phyloP scores from a whole-genome alignment of 1,140 invertebrate genomes.

The Drosophila kepulauana region DNA sequence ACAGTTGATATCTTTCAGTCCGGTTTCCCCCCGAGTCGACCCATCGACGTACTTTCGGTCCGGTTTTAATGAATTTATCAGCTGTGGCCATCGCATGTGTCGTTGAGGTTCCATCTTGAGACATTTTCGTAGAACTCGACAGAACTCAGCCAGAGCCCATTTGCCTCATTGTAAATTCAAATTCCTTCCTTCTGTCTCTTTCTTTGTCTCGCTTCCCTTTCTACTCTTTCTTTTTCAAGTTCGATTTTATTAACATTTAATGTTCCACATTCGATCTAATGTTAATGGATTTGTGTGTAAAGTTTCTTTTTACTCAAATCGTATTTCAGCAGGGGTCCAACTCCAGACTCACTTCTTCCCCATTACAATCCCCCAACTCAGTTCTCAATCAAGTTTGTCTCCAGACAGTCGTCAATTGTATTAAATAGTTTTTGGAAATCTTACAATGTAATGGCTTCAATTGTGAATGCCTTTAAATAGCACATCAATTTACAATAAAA shows the following conservation, averaged over 20 bases:
- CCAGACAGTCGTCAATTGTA: conserved; percentile 30
- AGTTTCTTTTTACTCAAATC: conserved; percentile 3
- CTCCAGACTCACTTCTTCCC: background rate
- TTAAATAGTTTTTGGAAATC: conserved; percentile 33
- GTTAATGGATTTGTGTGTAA: conserved; percentile 61
- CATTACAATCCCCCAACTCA: conserved; percentile 1
- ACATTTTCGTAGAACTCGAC: conserved; percentile 44
- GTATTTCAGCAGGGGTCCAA: conserved; percentile 12
- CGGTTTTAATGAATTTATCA: conserved; percentile 78
- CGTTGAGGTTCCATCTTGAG: conserved; percentile 40
- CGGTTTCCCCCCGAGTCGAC: conserved; percentile 9
- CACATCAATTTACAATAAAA: conserved; percentile 31
- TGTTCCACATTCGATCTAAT: conserved; percentile 48
- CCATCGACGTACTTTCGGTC: conserved; percentile 9
- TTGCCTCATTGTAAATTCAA: conserved; percentile 47
- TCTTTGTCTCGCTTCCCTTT: background rate
- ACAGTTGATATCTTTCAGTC: conserved; percentile 55
- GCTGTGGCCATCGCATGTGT: conserved; percentile 65
- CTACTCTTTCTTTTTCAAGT: conserved; percentile 3
- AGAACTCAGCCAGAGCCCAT: background rate
- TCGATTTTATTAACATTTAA: conserved; percentile 60
- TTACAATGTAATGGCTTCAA: conserved; percentile 35
- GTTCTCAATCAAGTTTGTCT: conserved; percentile 38
- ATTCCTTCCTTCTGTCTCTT: conserved; percentile 8
- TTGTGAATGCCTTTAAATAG: conserved; percentile 33